These are phyloP conservation scores for Pandemis cinnamomeana DNA, from an alignment of 2,888 invertebrate species.

Conservation along the genomic window DNA sequence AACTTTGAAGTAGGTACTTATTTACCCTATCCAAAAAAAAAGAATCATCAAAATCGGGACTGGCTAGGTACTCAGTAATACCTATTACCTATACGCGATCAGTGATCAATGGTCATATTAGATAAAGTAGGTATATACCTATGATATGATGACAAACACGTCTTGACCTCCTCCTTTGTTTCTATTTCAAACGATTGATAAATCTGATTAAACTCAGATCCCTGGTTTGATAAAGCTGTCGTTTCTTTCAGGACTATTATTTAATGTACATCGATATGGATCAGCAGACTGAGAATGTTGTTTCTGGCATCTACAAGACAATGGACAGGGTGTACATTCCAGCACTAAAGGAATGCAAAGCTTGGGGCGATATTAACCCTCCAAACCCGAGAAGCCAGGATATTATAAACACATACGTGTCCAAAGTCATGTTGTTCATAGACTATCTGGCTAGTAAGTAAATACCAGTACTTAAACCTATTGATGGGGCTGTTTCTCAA, in stretches of 20 bases:
- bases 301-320: constrained; percentile 73
- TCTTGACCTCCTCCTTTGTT: too few species aligned
- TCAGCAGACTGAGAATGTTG: constrained; percentile 72
- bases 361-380: constrained; percentile 78
- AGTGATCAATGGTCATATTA: too few species aligned
- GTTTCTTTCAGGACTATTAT: constrained; percentile 69
- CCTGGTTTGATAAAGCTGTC: not conserved
- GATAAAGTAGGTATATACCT: too few species aligned
- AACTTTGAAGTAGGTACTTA: too few species aligned
- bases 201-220: not conserved
- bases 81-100: too few species aligned
- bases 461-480: not conserved
- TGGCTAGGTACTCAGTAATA: too few species aligned
- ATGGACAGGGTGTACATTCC: constrained; percentile 66
- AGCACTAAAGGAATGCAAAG: constrained; percentile 64
- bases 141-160: too few species aligned
- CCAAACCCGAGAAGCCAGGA: constrained; percentile 74
- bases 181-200: too few species aligned
- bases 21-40: too few species aligned
- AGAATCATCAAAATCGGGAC: too few species aligned
- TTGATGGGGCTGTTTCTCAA: not conserved
- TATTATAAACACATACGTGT: constrained; percentile 69
- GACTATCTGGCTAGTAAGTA: constrained; percentile 76
- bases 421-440: constrained; percentile 74
- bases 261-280: constrained; percentile 66